phyloP scores from a whole-genome alignment of 2,888 invertebrate genomes.

The Slavum lentiscoides region DNA sequence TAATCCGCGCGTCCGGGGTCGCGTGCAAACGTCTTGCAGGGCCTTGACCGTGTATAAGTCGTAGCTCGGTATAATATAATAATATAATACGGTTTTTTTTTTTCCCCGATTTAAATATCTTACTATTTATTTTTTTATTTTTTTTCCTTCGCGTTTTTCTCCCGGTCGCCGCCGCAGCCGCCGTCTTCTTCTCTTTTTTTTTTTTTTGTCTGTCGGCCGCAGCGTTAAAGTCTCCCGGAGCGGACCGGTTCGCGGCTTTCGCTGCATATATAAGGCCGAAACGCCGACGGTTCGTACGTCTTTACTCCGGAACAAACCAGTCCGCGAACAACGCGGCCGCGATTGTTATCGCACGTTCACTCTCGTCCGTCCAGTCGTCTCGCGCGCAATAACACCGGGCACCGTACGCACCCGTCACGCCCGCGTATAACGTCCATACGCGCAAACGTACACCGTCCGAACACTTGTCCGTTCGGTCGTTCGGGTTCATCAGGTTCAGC shows the following conservation, averaged over 20 bases:
- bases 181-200: background rate
- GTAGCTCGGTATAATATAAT: background rate
- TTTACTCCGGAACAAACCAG: slow-evolving; percentile 43
- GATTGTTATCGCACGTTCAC: slow-evolving; percentile 41
- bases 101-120: background rate
- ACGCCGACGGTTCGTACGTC: slow-evolving; percentile 22
- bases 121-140: slow-evolving; percentile 11
- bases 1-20: slow-evolving; percentile 47
- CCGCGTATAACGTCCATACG: slow-evolving; percentile 2
- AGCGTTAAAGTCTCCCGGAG: slow-evolving; percentile 49
- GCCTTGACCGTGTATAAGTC: slow-evolving; percentile 41
- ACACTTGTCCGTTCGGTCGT: slow-evolving; percentile 14
- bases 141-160: background rate
- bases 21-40: slow-evolving; percentile 1
- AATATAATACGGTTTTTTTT: slow-evolving; percentile 36
- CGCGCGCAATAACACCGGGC: background rate
- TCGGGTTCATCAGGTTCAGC: slow-evolving; percentile 38
- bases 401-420: no score
- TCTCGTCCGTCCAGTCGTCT: slow-evolving; percentile 30
- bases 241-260: slow-evolving; percentile 43
- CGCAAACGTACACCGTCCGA: no score
- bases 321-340: slow-evolving; percentile 46
- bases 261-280: slow-evolving; percentile 39
- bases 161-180: background rate
- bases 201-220: background rate